These are phyloP conservation scores for Apoda limacodes DNA, from an alignment of 2,888 invertebrate genomes.

Conservation along the genomic window DNA sequence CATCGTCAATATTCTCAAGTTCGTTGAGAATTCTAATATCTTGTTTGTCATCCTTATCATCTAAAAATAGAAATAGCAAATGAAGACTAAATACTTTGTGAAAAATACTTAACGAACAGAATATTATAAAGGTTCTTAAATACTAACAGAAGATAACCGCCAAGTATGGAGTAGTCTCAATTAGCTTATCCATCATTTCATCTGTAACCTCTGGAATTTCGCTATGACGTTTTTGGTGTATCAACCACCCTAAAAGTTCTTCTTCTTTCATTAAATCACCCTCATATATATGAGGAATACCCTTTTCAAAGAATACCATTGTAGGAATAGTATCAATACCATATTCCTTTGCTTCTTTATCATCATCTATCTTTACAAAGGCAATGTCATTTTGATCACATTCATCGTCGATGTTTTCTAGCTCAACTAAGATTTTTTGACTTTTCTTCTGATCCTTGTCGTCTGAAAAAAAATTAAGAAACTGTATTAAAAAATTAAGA, in stretches of 20 bases:
- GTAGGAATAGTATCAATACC: constrained; percentile 87
- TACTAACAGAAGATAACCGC: constrained; percentile 92
- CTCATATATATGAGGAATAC: constrained; percentile 80
- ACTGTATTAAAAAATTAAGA: no score
- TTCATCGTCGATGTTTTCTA: constrained; percentile 95
- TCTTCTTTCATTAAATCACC: constrained; percentile 93
- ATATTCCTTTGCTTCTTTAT: constrained; percentile 89
- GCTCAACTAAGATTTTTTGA: constrained; percentile 83
- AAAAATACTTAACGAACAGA: no score
- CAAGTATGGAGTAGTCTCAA: constrained; percentile 82
- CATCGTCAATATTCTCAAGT: constrained; percentile 93
- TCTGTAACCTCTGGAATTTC: constrained; percentile 94
- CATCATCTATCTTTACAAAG: constrained; percentile 92
- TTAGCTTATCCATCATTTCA: constrained; percentile 92
- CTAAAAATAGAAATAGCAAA: constrained; percentile 48
- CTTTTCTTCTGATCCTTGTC: constrained; percentile 93
- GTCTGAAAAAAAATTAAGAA: constrained; percentile 72
- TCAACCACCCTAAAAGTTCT: constrained; percentile 87
- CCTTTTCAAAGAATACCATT: constrained; percentile 81
- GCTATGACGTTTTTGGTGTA: constrained; percentile 90
- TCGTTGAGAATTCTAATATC: constrained; percentile 89
- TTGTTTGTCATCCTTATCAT: constrained; percentile 91
- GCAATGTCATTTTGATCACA: constrained; percentile 93
- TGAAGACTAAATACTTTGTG: background rate
- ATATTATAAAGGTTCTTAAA: background rate